Percentiles rank a stretch among this genome's conserved stretches.
Evolutionary conservation across 2,113 vertebrate genomes (phyloP).

Genomic region (Thalassoma bifasciatum): DNA sequence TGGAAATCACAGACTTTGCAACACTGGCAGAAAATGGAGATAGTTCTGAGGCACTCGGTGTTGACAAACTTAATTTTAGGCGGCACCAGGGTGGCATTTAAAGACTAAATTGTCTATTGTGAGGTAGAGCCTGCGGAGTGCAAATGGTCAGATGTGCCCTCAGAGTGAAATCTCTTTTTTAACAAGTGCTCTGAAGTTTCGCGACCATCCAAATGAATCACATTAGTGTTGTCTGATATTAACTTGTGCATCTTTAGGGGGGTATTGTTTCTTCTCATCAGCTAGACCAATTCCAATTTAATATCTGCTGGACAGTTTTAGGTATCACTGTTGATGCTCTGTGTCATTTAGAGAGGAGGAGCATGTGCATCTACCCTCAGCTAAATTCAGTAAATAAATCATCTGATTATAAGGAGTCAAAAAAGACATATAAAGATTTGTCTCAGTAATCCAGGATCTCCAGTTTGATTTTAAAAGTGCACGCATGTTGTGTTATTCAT

Average conservation of each 20-base stretch:
- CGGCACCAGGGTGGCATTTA: not conserved
- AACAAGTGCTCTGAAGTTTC: not conserved
- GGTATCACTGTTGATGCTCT: too few species aligned
- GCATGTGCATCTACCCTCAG: too few species aligned
- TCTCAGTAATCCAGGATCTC: too few species aligned
- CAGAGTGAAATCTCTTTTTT: not conserved
- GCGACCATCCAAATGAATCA: not conserved
- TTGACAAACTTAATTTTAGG: slow-evolving; percentile 2
- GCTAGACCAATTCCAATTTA: not conserved
- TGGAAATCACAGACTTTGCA: slow-evolving; percentile 32
- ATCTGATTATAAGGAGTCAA: too few species aligned
- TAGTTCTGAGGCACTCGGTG: not conserved
- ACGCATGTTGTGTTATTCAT: too few species aligned
- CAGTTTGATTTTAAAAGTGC: too few species aligned
- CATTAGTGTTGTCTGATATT: not conserved
- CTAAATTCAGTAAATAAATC: too few species aligned
- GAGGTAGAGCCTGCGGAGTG: not conserved
- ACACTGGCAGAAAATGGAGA: not conserved
- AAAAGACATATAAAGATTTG: too few species aligned
- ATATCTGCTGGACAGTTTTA: too few species aligned
- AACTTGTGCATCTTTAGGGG: not conserved
- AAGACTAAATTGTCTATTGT: not conserved
- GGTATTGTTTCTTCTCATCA: not conserved
- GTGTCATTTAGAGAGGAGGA: too few species aligned
- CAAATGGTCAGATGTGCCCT: not conserved